Conservation (phyloP, 2,888 invertebrate genomes). For the Melanostoma scalare region DNA sequence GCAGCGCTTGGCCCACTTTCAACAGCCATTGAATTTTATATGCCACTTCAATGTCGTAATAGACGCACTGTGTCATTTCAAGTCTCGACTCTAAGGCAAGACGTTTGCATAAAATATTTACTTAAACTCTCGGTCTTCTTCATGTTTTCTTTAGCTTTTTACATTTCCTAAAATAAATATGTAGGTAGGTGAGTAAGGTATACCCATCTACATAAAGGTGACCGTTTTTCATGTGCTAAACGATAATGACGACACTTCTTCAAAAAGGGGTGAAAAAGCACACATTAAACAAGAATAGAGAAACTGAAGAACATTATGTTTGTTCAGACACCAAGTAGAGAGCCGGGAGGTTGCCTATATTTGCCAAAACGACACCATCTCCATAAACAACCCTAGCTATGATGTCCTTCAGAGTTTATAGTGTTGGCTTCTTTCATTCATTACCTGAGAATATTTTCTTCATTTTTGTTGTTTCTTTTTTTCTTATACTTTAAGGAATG, state of each 20-base stretch:
- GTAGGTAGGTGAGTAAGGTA: background rate
- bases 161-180: conserved; percentile 33
- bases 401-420: conserved; percentile 54
- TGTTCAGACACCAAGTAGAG: conserved; percentile 36
- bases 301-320: conserved; percentile 42
- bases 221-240: conserved; percentile 44
- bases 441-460: conserved; percentile 29
- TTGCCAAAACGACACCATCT: conserved; percentile 16
- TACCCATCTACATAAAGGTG: conserved; percentile 31
- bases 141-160: conserved; percentile 3
- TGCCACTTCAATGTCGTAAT: conserved; percentile 52
- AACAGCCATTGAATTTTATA: conserved; percentile 41
- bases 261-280: conserved; percentile 30
- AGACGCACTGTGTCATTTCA: conserved; percentile 43
- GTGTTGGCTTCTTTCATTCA: conserved; percentile 25
- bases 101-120: conserved; percentile 53
- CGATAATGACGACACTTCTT: conserved; percentile 44
- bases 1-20: conserved; percentile 47
- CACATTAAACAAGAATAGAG: conserved; percentile 38
- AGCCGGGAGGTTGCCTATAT: conserved; percentile 26
- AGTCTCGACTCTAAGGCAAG: conserved; percentile 32
- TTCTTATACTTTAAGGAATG: conserved; percentile 36
- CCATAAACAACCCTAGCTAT: conserved; percentile 26
- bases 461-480: background rate
- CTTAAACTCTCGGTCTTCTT: conserved; percentile 34